Evolutionary conservation across 1,140 invertebrate species (phyloP), one percentile per base, ranked within the genome.

Genomic region (Procambarus virginalis): DNA sequence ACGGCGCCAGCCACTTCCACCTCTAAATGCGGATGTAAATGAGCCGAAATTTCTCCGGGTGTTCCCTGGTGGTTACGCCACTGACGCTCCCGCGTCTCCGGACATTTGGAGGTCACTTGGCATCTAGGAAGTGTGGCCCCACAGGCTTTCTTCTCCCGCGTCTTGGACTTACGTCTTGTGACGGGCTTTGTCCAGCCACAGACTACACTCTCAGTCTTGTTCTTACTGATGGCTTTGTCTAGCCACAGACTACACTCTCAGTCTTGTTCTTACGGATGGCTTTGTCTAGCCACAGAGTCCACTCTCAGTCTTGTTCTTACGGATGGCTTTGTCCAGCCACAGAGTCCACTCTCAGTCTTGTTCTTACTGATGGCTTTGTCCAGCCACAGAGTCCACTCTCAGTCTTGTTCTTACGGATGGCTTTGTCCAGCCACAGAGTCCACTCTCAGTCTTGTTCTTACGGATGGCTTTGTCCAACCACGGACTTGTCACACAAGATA

Each of bases 101-200:
- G 84, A 64, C 70, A 51, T 86, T 86, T 86, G 64, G 84, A 86
- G 84, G 84, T 86, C 84, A 86, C 75, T 86, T 76, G 84, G 84
- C 55, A 86, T 86, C 84, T 86, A 86, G 84, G 84, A 86, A 86
- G 84, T 86, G 9, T 76, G 55, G 17, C 8, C 55, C 34, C 34
- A 34, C 34, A 64, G 17, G 60, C 12, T 64, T 64, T 64, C 60
- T 64, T 64, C 60, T 64, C 20, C 4, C 60, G 12, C 20, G 20
- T 20, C 4, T 64, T 64, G 12, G 60, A 17, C 20, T 64, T 20
- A 17, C 20, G 17, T 64, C 60, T 64, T 14, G 60, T 64, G 60
- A 4, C 20, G 2, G 60, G 0, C 20, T 2, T 64, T 17, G 1
- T 64, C 12, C 60, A 64, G 4, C 10, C 1, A 64, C 14, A 64